phyloP scores from a whole-genome alignment of 2,888 invertebrate genomes.

The Drosophila acutilabella region DNA sequence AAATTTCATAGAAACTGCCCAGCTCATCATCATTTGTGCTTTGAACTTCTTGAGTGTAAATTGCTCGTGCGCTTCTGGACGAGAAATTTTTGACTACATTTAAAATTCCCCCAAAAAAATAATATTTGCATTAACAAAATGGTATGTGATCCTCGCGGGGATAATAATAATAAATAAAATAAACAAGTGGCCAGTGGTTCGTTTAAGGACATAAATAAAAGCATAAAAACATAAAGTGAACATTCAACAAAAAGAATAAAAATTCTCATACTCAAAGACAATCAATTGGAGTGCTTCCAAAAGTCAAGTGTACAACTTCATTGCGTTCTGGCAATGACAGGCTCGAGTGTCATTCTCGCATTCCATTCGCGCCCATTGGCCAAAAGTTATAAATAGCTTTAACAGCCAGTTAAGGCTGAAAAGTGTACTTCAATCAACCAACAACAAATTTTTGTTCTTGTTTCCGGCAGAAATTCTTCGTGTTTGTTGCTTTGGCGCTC shows the following conservation, averaged over 20 bases:
- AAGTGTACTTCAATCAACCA: conserved; percentile 17
- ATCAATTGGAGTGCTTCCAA: conserved; percentile 41
- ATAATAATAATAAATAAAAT: conserved; percentile 12
- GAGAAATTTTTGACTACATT: conserved; percentile 68
- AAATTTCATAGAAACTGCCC: conserved; percentile 83
- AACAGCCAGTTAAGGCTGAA: conserved; percentile 7
- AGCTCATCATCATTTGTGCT: conserved; percentile 85
- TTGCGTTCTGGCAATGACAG: conserved; percentile 48
- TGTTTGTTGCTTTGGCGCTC: conserved; percentile 75
- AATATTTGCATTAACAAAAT: conserved; percentile 30
- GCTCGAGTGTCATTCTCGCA: conserved; percentile 59
- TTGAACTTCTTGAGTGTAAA: conserved; percentile 83
- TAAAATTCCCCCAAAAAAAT: conserved; percentile 10
- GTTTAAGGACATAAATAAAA: conserved; percentile 36
- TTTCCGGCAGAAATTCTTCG: conserved; percentile 78
- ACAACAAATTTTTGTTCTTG: conserved; percentile 22
- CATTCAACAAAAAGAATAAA: conserved; percentile 12
- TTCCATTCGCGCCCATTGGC: conserved; percentile 59
- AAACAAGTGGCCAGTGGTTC: conserved; percentile 18
- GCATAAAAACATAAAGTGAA: conserved; percentile 10
- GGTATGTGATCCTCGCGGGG: conserved; percentile 60
- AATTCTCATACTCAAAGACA: conserved; percentile 11
- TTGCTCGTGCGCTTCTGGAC: conserved; percentile 72
- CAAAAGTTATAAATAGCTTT: conserved; percentile 11
- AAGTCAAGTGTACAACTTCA: conserved; percentile 69